phyloP scores from a whole-genome alignment of 2,797 vertebrate species.

The Streptopelia turtur region DNA sequence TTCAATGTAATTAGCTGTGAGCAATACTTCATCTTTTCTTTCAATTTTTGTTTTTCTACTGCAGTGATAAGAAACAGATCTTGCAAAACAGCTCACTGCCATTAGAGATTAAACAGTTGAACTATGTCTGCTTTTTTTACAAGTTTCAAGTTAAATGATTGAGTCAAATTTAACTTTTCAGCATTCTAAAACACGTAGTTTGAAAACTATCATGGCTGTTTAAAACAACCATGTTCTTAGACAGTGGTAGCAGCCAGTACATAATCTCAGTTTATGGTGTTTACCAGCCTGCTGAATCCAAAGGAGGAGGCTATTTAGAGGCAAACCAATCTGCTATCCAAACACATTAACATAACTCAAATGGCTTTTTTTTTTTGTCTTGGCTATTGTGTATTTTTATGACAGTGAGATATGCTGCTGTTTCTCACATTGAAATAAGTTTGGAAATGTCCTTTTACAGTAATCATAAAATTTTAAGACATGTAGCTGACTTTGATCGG shows the following conservation, averaged over 20 bases:
- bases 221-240: background rate
- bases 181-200: background rate
- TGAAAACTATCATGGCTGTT: background rate
- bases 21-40: background rate
- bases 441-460: constrained; percentile 5
- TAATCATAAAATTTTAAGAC: constrained; percentile 12
- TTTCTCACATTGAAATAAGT: constrained; percentile 3
- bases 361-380: constrained; percentile 4
- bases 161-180: constrained; percentile 12
- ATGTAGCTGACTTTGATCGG: background rate
- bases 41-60: background rate
- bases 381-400: constrained; percentile 31
- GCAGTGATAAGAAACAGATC: background rate
- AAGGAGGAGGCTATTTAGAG: constrained; percentile 9
- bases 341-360: constrained; percentile 14
- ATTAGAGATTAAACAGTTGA: background rate
- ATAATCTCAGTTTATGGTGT: constrained; percentile 27
- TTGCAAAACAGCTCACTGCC: background rate
- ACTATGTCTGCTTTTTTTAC: background rate
- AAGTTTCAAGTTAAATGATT: background rate
- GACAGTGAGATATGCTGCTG: background rate
- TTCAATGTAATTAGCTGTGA: background rate
- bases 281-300: constrained; percentile 29
- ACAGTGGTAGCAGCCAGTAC: background rate
- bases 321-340: background rate